Base-by-base conservation (phyloP, 2,797 vertebrate genomes). In the Liparis tanakae region DNA sequence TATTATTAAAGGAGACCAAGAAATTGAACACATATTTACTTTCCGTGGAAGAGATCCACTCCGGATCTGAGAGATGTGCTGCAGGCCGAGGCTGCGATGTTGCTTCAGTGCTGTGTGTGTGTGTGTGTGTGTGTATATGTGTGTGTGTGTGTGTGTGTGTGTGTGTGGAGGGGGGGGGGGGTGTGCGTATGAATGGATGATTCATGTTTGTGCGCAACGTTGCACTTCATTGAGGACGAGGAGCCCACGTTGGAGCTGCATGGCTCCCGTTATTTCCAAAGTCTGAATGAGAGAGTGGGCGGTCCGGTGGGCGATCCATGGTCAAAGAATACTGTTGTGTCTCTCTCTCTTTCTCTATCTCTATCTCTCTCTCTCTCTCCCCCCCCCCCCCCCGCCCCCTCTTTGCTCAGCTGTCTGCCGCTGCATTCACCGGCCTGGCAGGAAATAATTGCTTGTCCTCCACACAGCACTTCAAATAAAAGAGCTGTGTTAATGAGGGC, bases 401-500 rank as follows among this genome's bases (percentile, higher is more conserved):
- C 58, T 82, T 53, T 39, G 20, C 76, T 85, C 81, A 73, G 79
- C 85, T 79, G 84, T 87, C 78, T 82, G 82, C 79, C 46, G 18
- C 64, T 72, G 83, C 87, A 78, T 87, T 87, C 82, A 77, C 76
- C 84, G 82, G 86, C 65, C 76, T 78, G 84, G 82, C 86, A 81
- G 87, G 83, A 90, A 91, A 91, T 93, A 91, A 92, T 91, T 88
- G 86, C 84, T 85, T 85, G 85, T 90, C 88, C 87, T 91, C 86
- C 77, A 81, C 78, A 70, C 81, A 72, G 71, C 89, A 87, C 92
- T 94, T 88, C 75, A 93, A 89, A 86, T 92, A 86, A 91, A 89
- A 92, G 90, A 89, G 89, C 79, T 54, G 77, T 85, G 90, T 93
- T 94, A 93, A 95, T 93, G 91, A 93, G 90, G 89, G 85, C 88